Percentiles rank a stretch among this genome's conserved stretches.
Evolutionary conservation across 2,888 invertebrate species (phyloP).

Genomic region (Hypselothyrea guttata): DNA sequence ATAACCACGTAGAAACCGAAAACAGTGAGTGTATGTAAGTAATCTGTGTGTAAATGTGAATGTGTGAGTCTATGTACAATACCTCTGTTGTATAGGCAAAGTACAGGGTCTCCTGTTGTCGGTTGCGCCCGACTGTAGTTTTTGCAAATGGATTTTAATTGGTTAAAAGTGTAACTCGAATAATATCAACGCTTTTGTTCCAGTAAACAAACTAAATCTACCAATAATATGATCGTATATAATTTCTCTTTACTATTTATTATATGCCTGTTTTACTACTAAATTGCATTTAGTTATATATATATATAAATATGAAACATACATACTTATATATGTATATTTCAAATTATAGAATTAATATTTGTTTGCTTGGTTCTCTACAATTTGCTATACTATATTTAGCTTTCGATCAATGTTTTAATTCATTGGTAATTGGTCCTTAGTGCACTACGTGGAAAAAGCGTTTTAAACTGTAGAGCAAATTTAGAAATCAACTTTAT

Average conservation of each 20-base stretch:
- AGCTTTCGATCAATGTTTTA: constrained; percentile 14
- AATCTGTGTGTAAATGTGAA: too few species aligned
- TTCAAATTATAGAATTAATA: constrained; percentile 51
- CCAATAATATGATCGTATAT: constrained; percentile 24
- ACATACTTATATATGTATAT: constrained; percentile 29
- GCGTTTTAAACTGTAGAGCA: constrained; percentile 58
- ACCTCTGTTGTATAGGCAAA: too few species aligned
- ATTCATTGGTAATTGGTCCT: constrained; percentile 66
- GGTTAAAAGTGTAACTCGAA: constrained; percentile 48
- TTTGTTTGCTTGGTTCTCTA: constrained; percentile 29
- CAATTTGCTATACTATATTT: constrained; percentile 25
- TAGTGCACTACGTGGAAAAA: constrained; percentile 70
- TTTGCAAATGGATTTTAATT: not conserved
- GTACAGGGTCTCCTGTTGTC: too few species aligned
- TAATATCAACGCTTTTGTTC: constrained; percentile 66
- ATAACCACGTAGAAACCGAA: too few species aligned
- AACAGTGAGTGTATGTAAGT: too few species aligned
- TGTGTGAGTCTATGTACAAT: constrained; percentile 12
- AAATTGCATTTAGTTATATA: constrained; percentile 54
- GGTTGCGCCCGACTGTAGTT: too few species aligned
- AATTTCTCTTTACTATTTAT: constrained; percentile 14
- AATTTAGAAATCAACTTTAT: constrained; percentile 38
- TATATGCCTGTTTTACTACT: constrained; percentile 59
- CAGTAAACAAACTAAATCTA: constrained; percentile 62
- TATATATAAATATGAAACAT: constrained; percentile 14